Conservation (phyloP, 2,797 vertebrate genomes). For the Loris lydekkerianus region DNA sequence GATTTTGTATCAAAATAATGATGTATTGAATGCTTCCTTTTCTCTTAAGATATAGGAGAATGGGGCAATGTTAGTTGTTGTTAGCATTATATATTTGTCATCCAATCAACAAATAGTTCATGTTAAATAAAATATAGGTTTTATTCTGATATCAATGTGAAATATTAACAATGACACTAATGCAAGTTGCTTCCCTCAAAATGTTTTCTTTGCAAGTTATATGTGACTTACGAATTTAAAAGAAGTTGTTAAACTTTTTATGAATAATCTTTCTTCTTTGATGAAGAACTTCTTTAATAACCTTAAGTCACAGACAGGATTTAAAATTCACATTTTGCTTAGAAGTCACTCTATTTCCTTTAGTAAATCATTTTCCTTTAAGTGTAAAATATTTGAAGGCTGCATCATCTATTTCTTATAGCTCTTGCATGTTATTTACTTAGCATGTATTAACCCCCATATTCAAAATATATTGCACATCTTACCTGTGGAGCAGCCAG, state of each 20-base stretch:
- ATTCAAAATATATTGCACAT: not conserved
- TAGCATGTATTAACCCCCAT: not conserved
- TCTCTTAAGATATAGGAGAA: not conserved
- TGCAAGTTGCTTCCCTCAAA: constrained; percentile 17
- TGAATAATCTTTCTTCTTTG: not conserved
- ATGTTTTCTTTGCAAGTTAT: not conserved
- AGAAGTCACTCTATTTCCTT: not conserved
- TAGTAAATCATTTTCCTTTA: not conserved
- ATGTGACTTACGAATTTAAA: not conserved
- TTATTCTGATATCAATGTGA: constrained; percentile 23
- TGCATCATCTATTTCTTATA: not conserved
- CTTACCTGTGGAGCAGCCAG: not conserved
- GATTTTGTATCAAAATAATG: not conserved
- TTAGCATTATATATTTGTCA: not conserved
- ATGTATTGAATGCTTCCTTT: not conserved
- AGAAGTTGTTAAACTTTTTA: not conserved
- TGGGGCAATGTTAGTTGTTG: not conserved
- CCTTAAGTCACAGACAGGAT: not conserved
- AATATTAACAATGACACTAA: constrained; percentile 12
- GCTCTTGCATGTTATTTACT: not conserved
- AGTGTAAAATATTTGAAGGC: not conserved
- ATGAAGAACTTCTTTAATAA: constrained; percentile 13
- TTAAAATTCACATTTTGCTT: not conserved
- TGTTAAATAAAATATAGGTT: constrained; percentile 18
- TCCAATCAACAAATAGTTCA: not conserved